Base-by-base conservation (phyloP, 1,140 invertebrate genomes). In the Monochamus saltuarius region DNA sequence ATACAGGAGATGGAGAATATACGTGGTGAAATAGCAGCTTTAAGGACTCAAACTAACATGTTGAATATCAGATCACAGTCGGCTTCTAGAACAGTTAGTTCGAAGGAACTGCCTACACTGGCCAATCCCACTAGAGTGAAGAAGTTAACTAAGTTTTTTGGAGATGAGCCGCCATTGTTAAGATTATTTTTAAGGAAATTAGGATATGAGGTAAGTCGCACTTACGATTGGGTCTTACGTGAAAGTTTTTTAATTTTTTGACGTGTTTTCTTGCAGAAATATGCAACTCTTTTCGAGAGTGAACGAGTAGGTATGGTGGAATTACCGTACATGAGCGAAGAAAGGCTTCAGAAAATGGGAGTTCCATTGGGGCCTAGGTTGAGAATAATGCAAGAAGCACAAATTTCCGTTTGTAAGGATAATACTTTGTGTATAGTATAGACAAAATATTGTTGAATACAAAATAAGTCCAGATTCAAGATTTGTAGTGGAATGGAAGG, bases 291-390 rank as follows among this genome's bases (percentile, higher is more conserved):
- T 34, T 90, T 97, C 68, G 92, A 95, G 70, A 87, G 88, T 58
- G 93, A 96, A 76, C 88, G 90, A 68, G 91, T 96, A 19, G 93
- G 93, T 9, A 91, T 96, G 78, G 88, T 94, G 29, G 94, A 97
- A 77, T 80, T 97, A 45, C 93, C 93, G 2, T 96, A 95, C 79
- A 80, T 97, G 63, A 92, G 88, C 4, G 94, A 97, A 74, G 93
- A 96, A 61, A 83, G 90, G 35, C 78, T 97, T 9, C 85, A 94
- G 65, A 92, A 92, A 59, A 86, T 97, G 70, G 93, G 94, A 3
- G 87, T 96, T 14, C 94, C 94, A 1, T 80, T 96, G 67, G 94
- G 94, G 34, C 93, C 94, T 11, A 77, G 93, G 62, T 81, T 95
- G 56, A 82, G 94, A 62, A 96, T 97, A 65, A 79, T 96, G 49